Conservation (phyloP, 2,888 invertebrate species). For the Abrostola triplasia region DNA sequence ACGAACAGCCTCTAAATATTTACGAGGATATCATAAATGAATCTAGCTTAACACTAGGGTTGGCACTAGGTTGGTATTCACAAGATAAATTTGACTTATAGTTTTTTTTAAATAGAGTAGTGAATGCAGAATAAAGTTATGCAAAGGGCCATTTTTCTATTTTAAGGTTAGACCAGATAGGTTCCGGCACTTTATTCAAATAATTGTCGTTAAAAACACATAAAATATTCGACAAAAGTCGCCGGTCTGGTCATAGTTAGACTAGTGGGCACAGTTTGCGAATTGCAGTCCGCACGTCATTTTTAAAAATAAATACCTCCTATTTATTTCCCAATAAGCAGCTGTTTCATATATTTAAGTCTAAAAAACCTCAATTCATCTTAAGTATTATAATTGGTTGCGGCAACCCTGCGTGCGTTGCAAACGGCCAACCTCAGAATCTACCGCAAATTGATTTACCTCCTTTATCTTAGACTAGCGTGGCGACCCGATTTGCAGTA, state of each 20-base stretch:
- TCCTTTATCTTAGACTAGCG: constrained; percentile 49
- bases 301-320: too few relatives aligned
- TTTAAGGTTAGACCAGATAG: too few relatives aligned
- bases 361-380: not conserved
- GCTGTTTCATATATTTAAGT: not conserved
- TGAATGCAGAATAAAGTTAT: too few relatives aligned
- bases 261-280: too few relatives aligned
- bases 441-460: constrained; percentile 64
- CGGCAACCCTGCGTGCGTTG: constrained; percentile 33
- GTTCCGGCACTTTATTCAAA: too few relatives aligned
- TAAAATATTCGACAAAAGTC: too few relatives aligned
- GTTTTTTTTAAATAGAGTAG: too few relatives aligned
- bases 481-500: constrained; percentile 31
- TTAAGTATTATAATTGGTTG: not conserved
- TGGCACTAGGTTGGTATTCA: constrained; percentile 14
- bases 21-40: constrained; percentile 22
- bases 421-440: constrained; percentile 37
- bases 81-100: constrained; percentile 8
- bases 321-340: too few relatives aligned
- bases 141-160: too few relatives aligned
- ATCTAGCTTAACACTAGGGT: constrained; percentile 21
- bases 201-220: too few relatives aligned
- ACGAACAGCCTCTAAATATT: constrained; percentile 13
- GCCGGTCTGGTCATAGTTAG: too few relatives aligned
- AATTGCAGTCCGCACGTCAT: too few relatives aligned